A percentile compares a stretch with the other conserved stretches of the same genome.
These are phyloP conservation scores for Telenomus remus DNA, from an alignment of 1,140 invertebrate species.

Conservation along the genomic window DNA sequence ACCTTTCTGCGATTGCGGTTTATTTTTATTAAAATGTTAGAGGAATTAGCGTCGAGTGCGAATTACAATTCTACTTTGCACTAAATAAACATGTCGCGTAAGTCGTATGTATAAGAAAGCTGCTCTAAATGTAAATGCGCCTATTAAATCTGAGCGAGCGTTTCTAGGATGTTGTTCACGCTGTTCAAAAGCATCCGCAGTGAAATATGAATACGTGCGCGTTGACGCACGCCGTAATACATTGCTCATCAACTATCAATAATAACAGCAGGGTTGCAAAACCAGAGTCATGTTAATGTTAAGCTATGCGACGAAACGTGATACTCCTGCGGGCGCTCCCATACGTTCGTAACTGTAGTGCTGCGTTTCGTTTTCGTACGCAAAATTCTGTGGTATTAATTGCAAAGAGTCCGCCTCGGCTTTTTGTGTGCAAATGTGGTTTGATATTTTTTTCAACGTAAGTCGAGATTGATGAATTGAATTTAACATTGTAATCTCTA, in stretches of 20 bases:
- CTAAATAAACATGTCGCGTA: slow-evolving; percentile 62
- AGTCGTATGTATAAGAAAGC: slow-evolving; percentile 38
- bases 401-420: too few species aligned
- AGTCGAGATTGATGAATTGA: too few species aligned
- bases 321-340: background rate
- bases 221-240: slow-evolving; percentile 23
- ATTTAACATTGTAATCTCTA: too few species aligned
- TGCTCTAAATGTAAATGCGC: slow-evolving; percentile 71
- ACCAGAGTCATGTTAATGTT: slow-evolving; percentile 23
- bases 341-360: too few species aligned
- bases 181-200: slow-evolving; percentile 27
- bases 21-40: too few species aligned
- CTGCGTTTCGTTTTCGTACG: too few species aligned
- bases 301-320: slow-evolving; percentile 23
- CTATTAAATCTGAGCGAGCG: slow-evolving; percentile 62
- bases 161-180: slow-evolving; percentile 38
- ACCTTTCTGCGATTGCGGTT: too few species aligned
- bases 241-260: slow-evolving; percentile 49
- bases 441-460: too few species aligned
- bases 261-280: slow-evolving; percentile 26
- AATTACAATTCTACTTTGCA: slow-evolving; percentile 61
- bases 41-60: slow-evolving; percentile 54
- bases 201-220: slow-evolving; percentile 59
- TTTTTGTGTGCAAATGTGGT: too few species aligned
- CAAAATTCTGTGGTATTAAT: too few species aligned